Percentiles rank a stretch among this genome's conserved stretches.
These are phyloP conservation scores for Rhamnusium bicolor DNA, from an alignment of 2,888 invertebrate species.

Conservation along the genomic window DNA sequence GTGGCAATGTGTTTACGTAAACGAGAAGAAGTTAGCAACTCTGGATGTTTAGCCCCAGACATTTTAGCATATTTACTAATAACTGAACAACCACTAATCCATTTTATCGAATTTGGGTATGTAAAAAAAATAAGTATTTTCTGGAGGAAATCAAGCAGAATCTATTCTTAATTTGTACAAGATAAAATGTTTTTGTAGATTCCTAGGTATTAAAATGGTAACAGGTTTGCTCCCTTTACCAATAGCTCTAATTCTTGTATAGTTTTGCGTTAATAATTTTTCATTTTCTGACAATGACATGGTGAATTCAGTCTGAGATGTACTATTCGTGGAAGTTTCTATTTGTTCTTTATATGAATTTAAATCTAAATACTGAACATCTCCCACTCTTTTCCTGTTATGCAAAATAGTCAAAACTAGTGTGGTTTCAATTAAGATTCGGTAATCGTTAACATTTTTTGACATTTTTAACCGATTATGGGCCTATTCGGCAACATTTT, in stretches of 20 bases:
- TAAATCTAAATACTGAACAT: conserved; percentile 41
- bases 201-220: conserved; percentile 42
- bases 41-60: conserved; percentile 42
- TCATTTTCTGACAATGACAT: conserved; percentile 36
- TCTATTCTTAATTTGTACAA: conserved; percentile 31
- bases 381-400: conserved; percentile 48
- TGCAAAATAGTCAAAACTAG: conserved; percentile 42
- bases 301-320: conserved; percentile 27
- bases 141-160: conserved; percentile 37
- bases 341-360: conserved; percentile 35
- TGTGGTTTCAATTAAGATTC: conserved; percentile 40
- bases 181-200: conserved; percentile 32
- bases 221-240: conserved; percentile 43
- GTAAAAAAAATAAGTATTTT: too few species aligned
- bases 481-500: conserved; percentile 46
- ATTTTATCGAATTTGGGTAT: conserved; percentile 38
- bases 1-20: conserved; percentile 52
- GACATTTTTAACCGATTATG: conserved; percentile 21
- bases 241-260: conserved; percentile 38
- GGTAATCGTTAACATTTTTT: conserved; percentile 28
- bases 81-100: conserved; percentile 46
- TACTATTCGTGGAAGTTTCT: conserved; percentile 8
- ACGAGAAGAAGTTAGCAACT: conserved; percentile 42
- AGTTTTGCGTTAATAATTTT: conserved; percentile 43
- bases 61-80: conserved; percentile 45